Percentiles rank a stretch among this genome's conserved stretches.
phyloP scores from a whole-genome alignment of 1,140 invertebrate genomes.

The Meloidogyne hapla region DNA sequence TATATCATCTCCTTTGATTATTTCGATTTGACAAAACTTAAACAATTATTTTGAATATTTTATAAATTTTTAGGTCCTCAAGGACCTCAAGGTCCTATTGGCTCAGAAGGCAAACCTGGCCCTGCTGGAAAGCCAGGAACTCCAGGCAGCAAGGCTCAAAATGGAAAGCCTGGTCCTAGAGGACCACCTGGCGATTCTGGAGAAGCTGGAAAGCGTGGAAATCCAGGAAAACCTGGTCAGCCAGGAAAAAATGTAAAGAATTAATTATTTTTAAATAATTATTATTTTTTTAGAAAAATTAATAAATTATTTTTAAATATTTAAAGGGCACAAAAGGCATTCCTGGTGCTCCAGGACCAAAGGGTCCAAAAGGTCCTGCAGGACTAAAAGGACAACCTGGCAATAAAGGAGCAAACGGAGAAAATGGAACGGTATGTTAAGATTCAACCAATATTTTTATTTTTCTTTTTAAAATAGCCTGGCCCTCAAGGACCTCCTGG shows the following conservation, averaged over 20 bases:
- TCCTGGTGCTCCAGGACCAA: constrained; percentile 16
- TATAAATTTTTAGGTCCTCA: not conserved
- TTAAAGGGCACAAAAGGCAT: constrained; percentile 11
- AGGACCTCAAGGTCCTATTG: constrained; percentile 13
- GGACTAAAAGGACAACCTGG: constrained; percentile 25
- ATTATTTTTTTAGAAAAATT: not conserved
- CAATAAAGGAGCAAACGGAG: constrained; percentile 16
- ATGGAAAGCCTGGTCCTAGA: constrained; percentile 13
- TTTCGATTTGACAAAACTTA: too few species aligned
- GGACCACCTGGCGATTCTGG: constrained; percentile 24
- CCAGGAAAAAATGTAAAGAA: constrained; percentile 23
- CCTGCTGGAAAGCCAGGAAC: not conserved
- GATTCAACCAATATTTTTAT: too few species aligned
- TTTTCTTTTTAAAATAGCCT: constrained; percentile 2
- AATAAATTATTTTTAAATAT: not conserved
- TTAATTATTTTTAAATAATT: not conserved
- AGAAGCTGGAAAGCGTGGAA: constrained; percentile 15
- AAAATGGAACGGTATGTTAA: constrained; percentile 6
- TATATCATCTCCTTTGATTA: too few species aligned
- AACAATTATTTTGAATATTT: too few species aligned
- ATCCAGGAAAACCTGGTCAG: constrained; percentile 13
- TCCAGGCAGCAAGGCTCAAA: constrained; percentile 6
- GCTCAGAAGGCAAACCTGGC: not conserved
- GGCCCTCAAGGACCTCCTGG: constrained; percentile 29
- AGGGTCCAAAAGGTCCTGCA: constrained; percentile 21